A percentile compares a stretch with the other conserved stretches of the same genome.
phyloP scores from a whole-genome alignment of 2,888 invertebrate genomes.

The Perizoma flavofasciatum region DNA sequence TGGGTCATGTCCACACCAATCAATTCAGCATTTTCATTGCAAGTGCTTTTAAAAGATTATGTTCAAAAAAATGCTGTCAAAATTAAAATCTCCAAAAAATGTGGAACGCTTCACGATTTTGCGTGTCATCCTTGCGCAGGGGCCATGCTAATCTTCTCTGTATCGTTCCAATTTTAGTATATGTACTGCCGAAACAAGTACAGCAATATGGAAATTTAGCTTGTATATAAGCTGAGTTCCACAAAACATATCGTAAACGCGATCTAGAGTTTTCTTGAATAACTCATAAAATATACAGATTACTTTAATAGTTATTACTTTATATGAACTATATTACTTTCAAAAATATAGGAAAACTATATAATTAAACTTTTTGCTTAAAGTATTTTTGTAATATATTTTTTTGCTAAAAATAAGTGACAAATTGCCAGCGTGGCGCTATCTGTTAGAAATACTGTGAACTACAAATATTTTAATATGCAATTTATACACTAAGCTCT shows the following conservation, averaged over 20 bases:
- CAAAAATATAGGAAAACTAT: background rate
- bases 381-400: background rate
- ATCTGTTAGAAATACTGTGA: slow-evolving; percentile 6
- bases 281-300: background rate
- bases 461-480: background rate
- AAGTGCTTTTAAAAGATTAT: too few relatives aligned
- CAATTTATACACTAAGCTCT: too few relatives aligned
- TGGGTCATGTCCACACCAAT: too few relatives aligned
- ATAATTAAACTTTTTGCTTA: background rate
- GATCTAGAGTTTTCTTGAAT: slow-evolving; percentile 28
- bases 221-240: slow-evolving; percentile 16
- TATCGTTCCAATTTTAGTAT: too few relatives aligned
- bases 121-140: slow-evolving; percentile 2
- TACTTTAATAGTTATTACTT: background rate
- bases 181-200: slow-evolving; percentile 58
- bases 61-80: slow-evolving; percentile 46
- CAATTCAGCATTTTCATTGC: too few relatives aligned
- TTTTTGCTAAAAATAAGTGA: background rate
- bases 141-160: slow-evolving; percentile 51
- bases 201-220: rapidly evolving
- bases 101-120: too few relatives aligned
- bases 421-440: background rate
- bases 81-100: background rate
- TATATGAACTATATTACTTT: background rate
- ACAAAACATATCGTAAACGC: slow-evolving; percentile 32